phyloP scores from a whole-genome alignment of 1,140 invertebrate species.

The Drosophila watanabei region DNA sequence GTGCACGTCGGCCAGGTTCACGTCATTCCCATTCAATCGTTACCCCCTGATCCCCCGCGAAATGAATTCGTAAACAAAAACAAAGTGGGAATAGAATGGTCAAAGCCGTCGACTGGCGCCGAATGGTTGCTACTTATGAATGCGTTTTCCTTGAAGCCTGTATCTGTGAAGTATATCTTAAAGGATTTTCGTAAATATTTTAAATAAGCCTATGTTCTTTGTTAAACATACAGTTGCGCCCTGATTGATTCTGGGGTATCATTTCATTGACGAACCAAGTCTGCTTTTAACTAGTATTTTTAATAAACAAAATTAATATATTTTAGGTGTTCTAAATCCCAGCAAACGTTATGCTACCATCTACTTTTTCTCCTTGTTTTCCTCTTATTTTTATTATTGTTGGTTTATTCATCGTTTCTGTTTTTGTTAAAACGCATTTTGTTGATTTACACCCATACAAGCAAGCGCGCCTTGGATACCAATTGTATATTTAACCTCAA shows the following conservation, averaged over 20 bases:
- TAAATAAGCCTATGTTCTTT: background rate
- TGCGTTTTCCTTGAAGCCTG: background rate
- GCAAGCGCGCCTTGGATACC: background rate
- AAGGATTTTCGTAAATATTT: background rate
- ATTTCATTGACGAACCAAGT: background rate
- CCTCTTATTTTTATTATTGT: constrained; percentile 3
- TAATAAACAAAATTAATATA: background rate
- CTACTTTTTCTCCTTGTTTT: background rate
- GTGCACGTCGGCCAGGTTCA: constrained; percentile 65
- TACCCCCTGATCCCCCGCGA: no score
- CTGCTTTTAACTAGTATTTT: background rate
- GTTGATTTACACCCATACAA: constrained; percentile 18
- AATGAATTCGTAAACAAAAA: constrained; percentile 65
- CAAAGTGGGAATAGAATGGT: constrained; percentile 46
- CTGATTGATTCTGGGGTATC: background rate
- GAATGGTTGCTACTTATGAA: constrained; percentile 15
- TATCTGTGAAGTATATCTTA: constrained; percentile 2
- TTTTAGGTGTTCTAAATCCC: background rate
- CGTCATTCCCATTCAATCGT: constrained; percentile 36
- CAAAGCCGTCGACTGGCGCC: background rate
- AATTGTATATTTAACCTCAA: constrained; percentile 20
- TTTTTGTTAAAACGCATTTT: constrained; percentile 29
- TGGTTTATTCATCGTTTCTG: constrained; percentile 10
- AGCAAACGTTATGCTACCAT: constrained; percentile 5
- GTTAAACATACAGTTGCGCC: background rate